Percentiles rank a stretch among this genome's conserved stretches.
Conservation (phyloP, 2,113 vertebrate species). For the Chloropsis hardwickii region DNA sequence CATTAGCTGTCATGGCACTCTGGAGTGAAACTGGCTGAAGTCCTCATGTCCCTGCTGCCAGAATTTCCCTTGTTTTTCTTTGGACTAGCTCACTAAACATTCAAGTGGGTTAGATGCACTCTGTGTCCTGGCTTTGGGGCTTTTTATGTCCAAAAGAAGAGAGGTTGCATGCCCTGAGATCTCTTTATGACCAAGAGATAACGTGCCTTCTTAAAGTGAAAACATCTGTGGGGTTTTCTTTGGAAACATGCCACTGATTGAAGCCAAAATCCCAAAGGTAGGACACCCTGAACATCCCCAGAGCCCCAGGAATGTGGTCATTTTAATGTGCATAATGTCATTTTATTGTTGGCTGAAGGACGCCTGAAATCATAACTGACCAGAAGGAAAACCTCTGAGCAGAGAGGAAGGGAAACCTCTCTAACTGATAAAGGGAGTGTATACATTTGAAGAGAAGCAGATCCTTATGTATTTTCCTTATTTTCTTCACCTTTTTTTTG, state of each 20-base stretch:
- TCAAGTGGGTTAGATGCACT: neutral
- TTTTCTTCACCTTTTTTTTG: neutral
- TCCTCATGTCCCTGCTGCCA: neutral
- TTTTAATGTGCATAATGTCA: neutral
- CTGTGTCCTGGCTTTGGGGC: neutral
- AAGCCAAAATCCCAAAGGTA: neutral
- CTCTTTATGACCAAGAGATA: neutral
- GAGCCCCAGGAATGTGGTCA: neutral
- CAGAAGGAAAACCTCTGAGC: neutral
- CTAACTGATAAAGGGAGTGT: neutral
- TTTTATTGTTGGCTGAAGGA: neutral
- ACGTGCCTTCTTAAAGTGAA: neutral
- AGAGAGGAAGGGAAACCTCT: neutral
- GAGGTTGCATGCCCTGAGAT: neutral
- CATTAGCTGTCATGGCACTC: neutral
- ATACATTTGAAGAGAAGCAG: neutral
- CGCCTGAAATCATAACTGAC: neutral
- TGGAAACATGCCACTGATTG: neutral
- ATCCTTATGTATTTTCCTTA: neutral
- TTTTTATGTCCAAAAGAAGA: neutral
- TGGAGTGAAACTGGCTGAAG: neutral
- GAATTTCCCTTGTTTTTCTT: neutral
- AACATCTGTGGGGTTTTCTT: neutral
- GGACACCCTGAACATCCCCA: neutral
- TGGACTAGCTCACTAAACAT: neutral